These are phyloP conservation scores for Tricholaema leucomelas DNA, from an alignment of 2,113 vertebrate genomes.

Conservation along the genomic window DNA sequence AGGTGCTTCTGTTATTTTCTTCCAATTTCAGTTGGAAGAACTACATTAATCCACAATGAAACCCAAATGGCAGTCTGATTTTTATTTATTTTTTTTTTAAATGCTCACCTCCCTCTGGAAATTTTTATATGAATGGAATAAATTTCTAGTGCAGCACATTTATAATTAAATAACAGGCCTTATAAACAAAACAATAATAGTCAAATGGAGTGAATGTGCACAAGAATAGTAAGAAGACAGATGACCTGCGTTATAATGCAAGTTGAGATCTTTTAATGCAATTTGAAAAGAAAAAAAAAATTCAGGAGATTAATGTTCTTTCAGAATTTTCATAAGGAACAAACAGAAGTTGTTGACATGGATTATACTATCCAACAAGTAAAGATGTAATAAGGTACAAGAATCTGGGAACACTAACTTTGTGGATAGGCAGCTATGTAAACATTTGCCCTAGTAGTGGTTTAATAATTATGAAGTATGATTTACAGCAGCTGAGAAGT, in stretches of 20 bases:
- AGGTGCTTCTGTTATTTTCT: constrained; percentile 12
- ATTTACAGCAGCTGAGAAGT: background rate
- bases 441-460: background rate
- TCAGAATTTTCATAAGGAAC: background rate
- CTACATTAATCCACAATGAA: background rate
- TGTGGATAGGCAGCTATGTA: background rate
- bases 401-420: background rate
- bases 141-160: background rate
- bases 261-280: background rate
- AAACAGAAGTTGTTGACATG: background rate
- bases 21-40: background rate
- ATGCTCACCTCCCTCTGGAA: background rate
- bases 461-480: background rate
- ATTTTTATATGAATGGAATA: background rate
- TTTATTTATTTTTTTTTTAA: background rate
- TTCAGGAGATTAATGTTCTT: background rate
- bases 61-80: background rate
- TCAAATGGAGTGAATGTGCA: background rate
- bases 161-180: constrained; percentile 10
- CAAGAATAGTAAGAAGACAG: background rate
- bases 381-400: background rate
- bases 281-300: background rate
- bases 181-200: background rate
- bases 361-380: background rate
- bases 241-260: background rate